A percentile compares a stretch with the other conserved stretches of the same genome.
Conservation (phyloP, 2,888 invertebrate species). For the Trichacis sp. region DNA sequence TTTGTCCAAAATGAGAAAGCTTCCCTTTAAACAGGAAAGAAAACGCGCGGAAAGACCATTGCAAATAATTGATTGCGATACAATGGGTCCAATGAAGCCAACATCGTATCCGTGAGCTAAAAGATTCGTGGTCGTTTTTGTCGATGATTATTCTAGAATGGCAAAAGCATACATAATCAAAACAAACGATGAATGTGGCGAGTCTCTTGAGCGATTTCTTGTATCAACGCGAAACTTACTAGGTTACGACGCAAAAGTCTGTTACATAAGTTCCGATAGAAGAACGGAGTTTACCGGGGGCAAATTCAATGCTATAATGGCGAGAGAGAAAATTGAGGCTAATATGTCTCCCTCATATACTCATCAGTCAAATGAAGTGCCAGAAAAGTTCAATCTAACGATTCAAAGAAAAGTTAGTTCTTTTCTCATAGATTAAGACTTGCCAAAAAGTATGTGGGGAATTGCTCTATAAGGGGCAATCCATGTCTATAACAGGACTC, state of each 20-base stretch:
- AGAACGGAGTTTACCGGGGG: slow-evolving; percentile 30
- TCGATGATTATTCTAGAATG: too few relatives aligned
- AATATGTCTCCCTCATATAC: slow-evolving; percentile 13
- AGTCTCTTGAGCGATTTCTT: slow-evolving; percentile 32
- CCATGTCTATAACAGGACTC: slow-evolving; percentile 38
- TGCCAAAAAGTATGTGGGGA: slow-evolving; percentile 35
- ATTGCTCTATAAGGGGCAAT: slow-evolving; percentile 36
- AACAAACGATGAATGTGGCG: slow-evolving; percentile 15
- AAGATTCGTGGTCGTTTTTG: too few relatives aligned
- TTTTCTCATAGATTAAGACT: slow-evolving; percentile 23
- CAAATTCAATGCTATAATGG: slow-evolving; percentile 17
- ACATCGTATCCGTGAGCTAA: too few relatives aligned
- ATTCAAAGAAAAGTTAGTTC: slow-evolving; percentile 29
- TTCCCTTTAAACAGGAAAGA: too few relatives aligned
- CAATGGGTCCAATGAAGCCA: too few relatives aligned
- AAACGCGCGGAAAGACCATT: too few relatives aligned
- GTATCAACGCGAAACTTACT: slow-evolving; percentile 32
- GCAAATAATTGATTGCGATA: too few relatives aligned
- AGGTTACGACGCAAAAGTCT: slow-evolving; percentile 30
- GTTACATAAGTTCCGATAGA: slow-evolving; percentile 40
- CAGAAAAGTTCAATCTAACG: slow-evolving; percentile 34
- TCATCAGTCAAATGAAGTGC: slow-evolving; percentile 24
- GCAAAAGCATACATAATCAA: background rate
- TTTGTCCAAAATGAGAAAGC: too few relatives aligned
- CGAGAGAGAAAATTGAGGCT: slow-evolving; percentile 14